Evolutionary conservation across 2,888 invertebrate species (phyloP), one percentile per base, ranked within the genome.

Genomic region (Nyleta sp.): DNA sequence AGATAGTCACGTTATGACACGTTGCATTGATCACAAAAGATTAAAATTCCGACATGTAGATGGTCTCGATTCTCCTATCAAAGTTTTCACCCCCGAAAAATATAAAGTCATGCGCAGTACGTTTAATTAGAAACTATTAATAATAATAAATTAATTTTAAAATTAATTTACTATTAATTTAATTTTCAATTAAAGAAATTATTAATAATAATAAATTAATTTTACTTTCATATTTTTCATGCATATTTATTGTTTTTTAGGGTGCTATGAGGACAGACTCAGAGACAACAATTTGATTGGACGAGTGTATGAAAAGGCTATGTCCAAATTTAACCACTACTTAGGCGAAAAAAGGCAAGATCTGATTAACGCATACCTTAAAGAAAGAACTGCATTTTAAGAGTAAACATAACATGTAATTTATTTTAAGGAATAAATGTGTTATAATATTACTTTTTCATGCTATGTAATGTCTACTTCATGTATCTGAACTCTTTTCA

Each of bases 261-360:
- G 20, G 4, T 53, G 53, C 11, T 53, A 53, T 20, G 53, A 33
- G 20, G 8, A 35, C 2, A 18, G 18, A 35, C 17, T 53, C n/a
- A 33, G 35, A 35, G 6, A 53, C 13, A 53, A 20, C 13, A 11
- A 17, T 10, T 10, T 35, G 11, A 35, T 53, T 35, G 53, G 53
- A 18, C 50, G 50, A 7, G 28, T 18, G 11, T 53, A 28, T 53
- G 4, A n/a, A 8, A 35, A 35, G 2, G 53, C 53, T 20, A 35
- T 53, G 53, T 11, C 17, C 5, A 53, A 53, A 35, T n/a, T 53
- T n/a, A 53, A 53, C 5, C 15, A 53, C 7, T 53, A 35, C 3
- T 35, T 53, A 17, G 35, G 53, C n/a, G 35, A 53, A 53, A 53
- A 53, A 35, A 53, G 53, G 35, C 33, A 53, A 35, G 53, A 53